Conservation (phyloP, 2,113 vertebrate species). For the Leptodactylus fuscus region DNA sequence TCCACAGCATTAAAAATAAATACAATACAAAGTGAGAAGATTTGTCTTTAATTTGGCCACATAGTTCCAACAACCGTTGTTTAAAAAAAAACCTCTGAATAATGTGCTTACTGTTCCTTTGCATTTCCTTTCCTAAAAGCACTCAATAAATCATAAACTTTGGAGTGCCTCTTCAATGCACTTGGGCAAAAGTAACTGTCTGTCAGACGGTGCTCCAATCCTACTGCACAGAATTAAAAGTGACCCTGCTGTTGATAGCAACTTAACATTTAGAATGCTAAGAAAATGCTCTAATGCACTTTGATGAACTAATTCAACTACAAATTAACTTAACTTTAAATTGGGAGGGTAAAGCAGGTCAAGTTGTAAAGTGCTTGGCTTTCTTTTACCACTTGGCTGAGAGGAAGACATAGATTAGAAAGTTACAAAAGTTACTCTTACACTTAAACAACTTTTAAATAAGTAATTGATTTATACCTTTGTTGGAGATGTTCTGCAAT, state of each 20-base stretch:
- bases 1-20: background rate
- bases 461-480: slow-evolving; percentile 57
- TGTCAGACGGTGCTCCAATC: slow-evolving; percentile 45
- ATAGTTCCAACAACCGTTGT: background rate
- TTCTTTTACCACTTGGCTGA: slow-evolving; percentile 49
- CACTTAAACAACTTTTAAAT: slow-evolving; percentile 56
- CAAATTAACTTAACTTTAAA: slow-evolving; percentile 58
- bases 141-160: slow-evolving; percentile 56
- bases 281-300: slow-evolving; percentile 59
- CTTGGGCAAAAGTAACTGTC: slow-evolving; percentile 48
- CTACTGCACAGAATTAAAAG: slow-evolving; percentile 53
- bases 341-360: slow-evolving; percentile 54
- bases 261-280: slow-evolving; percentile 56
- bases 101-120: slow-evolving; percentile 11
- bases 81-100: background rate
- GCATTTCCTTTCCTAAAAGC: slow-evolving; percentile 43
- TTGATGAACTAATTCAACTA: slow-evolving; percentile 59
- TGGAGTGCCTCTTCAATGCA: slow-evolving; percentile 52
- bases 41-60: slow-evolving; percentile 5
- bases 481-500: slow-evolving; percentile 51
- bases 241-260: slow-evolving; percentile 56
- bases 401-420: slow-evolving; percentile 52
- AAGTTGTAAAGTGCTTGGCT: slow-evolving; percentile 54
- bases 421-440: slow-evolving; percentile 43
- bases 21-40: background rate